Base-by-base conservation (phyloP, 2,113 vertebrate genomes). In the Rhinogobius similis region DNA sequence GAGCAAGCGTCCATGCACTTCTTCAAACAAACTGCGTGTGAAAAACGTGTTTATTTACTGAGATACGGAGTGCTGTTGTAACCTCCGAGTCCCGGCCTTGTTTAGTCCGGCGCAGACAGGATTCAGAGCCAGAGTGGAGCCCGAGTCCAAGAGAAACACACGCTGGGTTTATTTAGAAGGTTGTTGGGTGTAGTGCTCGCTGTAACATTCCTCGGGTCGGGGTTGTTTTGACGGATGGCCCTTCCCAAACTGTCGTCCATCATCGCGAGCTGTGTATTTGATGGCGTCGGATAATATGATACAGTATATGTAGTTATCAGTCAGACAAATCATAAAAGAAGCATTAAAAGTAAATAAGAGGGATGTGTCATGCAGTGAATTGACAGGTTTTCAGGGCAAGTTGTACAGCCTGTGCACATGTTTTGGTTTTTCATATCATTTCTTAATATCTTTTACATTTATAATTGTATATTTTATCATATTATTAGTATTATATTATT, bases 11-110 rank as follows among this genome's bases (percentile, higher is more conserved):
- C 16, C 43, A 20, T 20, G 43, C 43, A 20, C 43, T 46, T 20
- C 46, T 50, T 50, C 46, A 50, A 50, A 50, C 46, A 50, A 50
- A 50, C 7, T n/a, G 46, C 46, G 46, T 50, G 46, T 50, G 46
- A 50, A 50, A 50, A 50, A 21, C 46, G 20, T 50, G 46, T 50
- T 50, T 50, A 21, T 50, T 50, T 50, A 50, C 46, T 3, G 46
- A 50, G 46, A 50, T 50, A 50, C 20, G 46, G 20, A 50, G 46
- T 50, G 46, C 46, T 50, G 46, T 50, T 50, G 46, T 50, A 50
- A 50, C 46, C 46, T 50, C 46, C 7, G 2, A n/a, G 46, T 50
- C 46, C 46, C 46, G 20, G 46, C 46, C 46, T 50, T 21, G 46
- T 50, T 50, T 50, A 21, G 46, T n/a, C 46, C 46, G n/a, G 46